Evolutionary conservation across 2,113 vertebrate genomes (phyloP), one percentile per base, ranked within the genome.

Genomic region (Anguilla rostrata): DNA sequence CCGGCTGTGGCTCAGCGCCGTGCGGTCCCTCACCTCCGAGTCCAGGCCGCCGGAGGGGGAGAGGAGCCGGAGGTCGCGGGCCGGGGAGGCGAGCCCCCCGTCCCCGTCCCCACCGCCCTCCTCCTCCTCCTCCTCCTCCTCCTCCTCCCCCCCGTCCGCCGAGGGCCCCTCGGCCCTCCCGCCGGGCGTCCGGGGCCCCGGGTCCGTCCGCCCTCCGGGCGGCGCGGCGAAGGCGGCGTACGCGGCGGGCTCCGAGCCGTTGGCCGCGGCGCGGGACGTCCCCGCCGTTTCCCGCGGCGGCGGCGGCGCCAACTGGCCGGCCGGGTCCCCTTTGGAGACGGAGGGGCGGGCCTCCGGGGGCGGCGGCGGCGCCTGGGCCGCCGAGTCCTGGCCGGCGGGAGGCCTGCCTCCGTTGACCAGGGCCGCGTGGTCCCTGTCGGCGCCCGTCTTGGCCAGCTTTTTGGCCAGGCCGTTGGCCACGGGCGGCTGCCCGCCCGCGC

Each of bases 401-500:
- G 93, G 87, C 84, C 98, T 98, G 84, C 96, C 96, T 83, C 96
- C 97, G 1, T 97, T 97, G 89, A 98, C 94, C 16, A 97, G 92
- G 66, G 95, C 93, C 66, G 94, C 94, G 79, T 95, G 97, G 89
- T 97, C 97, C 85, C 97, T 92, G 87, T 91, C 95, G 7, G 96
- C 94, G 92, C 94, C 96, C 5, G 93, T 87, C 94, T 96, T 97
- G 88, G 96, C 95, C 92, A 97, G 93, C 93, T 98, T 99, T 95
- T 98, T 99, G 91, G 98, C 97, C 91, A 99, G 94, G 88, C 98
- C 98, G 40, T 99, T 99, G 53, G 99, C 96, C 46, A 93, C 80
- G 20, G 92, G 88, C 49, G 92, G 88, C 49, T 93, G 91, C 93
- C 96, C 96, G 90, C 95, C 95, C 82, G 95, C 88, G 93, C 96